Base-by-base conservation (phyloP, 2,888 invertebrate genomes). In the Altica lythri region DNA sequence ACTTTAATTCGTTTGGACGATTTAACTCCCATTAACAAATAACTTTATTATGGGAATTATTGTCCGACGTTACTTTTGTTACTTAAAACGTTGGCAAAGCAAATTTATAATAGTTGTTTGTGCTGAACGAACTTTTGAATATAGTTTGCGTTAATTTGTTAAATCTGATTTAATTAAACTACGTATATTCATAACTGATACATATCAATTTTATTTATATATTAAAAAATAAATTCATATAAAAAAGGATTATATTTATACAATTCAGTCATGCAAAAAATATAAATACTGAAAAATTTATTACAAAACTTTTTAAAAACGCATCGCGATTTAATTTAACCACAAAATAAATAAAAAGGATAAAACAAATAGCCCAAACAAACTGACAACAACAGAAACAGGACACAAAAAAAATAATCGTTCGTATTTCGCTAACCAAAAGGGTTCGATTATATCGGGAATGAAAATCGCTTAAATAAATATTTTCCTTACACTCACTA, bases 11-110 rank as follows among this genome's bases (percentile, higher is more conserved):
- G 62, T 60, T 57, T 59, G 60, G 63, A 59, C 63, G 61, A 67
- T 68, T 68, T 65, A 64, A 65, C 66, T 66, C 66, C 65, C 67
- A 68, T 66, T 65, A 68, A 64, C 64, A 53, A 53, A 53, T 53
- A 47, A 42, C 22, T 35, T 47, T 29, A 46, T 32, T 29, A 53
- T 32, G 8, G 40, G 49, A 49, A 49, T 40, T 49, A 49, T 49
- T 40, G 48, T 48, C 30, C 18, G 10, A 25, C 38, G 38, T 22
- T 18, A 13, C 22, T 38, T 38, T 38, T 22, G 34, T 34, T 8
- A 16, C 13, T 13, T 34, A 13, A 3, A 35, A 22, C 14, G 9
- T 8, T 14, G 45, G 19, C 45, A n/a, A n/a, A n/a, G n/a, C n/a
- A n/a, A n/a, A n/a, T n/a, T n/a, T n/a, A n/a, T n/a, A n/a, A 49